A percentile compares a stretch with the other conserved stretches of the same genome.
Conservation (phyloP, 1,140 invertebrate species). For the Nilaparvata lugens region DNA sequence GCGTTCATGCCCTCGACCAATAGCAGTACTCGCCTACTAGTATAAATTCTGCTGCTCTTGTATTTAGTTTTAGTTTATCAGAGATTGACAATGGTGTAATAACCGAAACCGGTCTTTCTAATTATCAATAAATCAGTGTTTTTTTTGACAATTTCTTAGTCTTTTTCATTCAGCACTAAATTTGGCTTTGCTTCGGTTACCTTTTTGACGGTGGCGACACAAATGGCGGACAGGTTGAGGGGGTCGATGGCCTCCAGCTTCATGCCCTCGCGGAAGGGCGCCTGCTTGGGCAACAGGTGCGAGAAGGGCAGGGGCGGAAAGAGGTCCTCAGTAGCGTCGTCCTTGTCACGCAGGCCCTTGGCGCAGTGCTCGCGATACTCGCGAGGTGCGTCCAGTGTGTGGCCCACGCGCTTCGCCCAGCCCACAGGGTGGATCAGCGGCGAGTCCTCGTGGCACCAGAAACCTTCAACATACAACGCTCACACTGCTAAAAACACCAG, state of each 20-base stretch:
- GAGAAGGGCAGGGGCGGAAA: slow-evolving; percentile 49
- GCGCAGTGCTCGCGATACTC: slow-evolving; percentile 59
- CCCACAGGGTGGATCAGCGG: slow-evolving; percentile 90
- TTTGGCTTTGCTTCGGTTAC: too few relatives aligned
- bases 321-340: slow-evolving; percentile 64
- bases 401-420: slow-evolving; percentile 77
- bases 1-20: too few relatives aligned
- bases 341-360: slow-evolving; percentile 46
- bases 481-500: too few relatives aligned
- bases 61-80: too few relatives aligned
- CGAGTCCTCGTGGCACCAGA: slow-evolving; percentile 95
- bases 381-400: slow-evolving; percentile 71
- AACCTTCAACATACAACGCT: slow-evolving; percentile 40
- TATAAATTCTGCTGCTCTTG: too few relatives aligned
- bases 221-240: slow-evolving; percentile 86
- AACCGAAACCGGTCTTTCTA: too few relatives aligned
- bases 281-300: slow-evolving; percentile 28
- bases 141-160: too few relatives aligned
- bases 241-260: slow-evolving; percentile 96
- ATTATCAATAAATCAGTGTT: too few relatives aligned
- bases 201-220: slow-evolving; percentile 90
- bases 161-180: too few relatives aligned
- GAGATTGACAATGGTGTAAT: too few relatives aligned
- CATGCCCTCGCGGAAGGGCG: slow-evolving; percentile 75
- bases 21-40: too few relatives aligned